Conservation (phyloP, 23 tunicate genomes). For the Trididemnum nubilum region DNA sequence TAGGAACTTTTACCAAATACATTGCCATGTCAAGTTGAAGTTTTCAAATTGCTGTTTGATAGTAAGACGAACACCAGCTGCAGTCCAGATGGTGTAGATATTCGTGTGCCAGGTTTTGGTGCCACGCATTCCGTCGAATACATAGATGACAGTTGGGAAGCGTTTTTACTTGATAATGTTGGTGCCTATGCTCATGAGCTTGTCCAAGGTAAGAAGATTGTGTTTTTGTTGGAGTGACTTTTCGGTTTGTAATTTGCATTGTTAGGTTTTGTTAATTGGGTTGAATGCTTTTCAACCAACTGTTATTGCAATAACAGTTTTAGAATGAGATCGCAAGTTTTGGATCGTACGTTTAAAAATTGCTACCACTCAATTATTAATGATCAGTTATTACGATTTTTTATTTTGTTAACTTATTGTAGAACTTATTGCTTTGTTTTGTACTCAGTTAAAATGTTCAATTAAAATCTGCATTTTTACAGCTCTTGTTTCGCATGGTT, state of each 20-base stretch:
- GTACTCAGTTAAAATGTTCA: no score
- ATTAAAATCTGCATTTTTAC: slow-evolving; percentile 12
- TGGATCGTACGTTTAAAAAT: no score
- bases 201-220: slow-evolving; percentile 37
- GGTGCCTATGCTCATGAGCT: slow-evolving; percentile 55
- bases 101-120: slow-evolving; percentile 58
- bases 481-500: slow-evolving; percentile 49
- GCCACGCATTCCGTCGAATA: slow-evolving; percentile 52
- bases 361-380: no score
- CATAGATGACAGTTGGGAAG: slow-evolving; percentile 51
- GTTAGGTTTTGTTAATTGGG: neutral
- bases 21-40: slow-evolving; percentile 34
- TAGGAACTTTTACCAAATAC: slow-evolving; percentile 41
- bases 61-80: slow-evolving; percentile 54
- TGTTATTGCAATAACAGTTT: no score
- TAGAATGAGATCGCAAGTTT: no score
- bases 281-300: no score
- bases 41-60: slow-evolving; percentile 35
- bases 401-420: no score
- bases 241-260: neutral
- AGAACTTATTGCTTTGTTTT: no score
- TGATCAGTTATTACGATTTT: no score
- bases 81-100: slow-evolving; percentile 44
- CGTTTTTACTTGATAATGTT: slow-evolving; percentile 37
- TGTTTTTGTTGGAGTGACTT: no score